Evolutionary conservation across 1,140 invertebrate species (phyloP).

Genomic region (silkworm (Bombyx mori)): DNA sequence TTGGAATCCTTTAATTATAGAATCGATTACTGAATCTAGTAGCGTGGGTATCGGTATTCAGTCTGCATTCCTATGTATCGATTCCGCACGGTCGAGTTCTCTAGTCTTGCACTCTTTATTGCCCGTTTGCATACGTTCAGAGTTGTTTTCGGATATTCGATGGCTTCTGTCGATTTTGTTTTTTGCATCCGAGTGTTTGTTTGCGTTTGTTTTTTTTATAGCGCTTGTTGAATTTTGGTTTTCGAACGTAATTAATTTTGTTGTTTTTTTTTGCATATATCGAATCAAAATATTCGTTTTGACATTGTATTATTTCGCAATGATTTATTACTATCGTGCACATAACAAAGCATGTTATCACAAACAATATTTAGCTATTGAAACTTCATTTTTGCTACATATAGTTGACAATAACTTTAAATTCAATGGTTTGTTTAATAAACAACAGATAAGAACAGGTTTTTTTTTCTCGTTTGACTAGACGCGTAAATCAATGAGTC

Average conservation of each 20-base stretch:
- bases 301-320: too few species aligned
- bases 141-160: slow-evolving; percentile 7
- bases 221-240: too few species aligned
- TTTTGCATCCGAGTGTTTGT: not conserved
- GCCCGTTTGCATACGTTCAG: slow-evolving; percentile 36
- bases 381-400: too few species aligned
- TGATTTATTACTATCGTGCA: too few species aligned
- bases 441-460: too few species aligned
- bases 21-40: slow-evolving; percentile 16
- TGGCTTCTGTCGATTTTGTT: not conserved
- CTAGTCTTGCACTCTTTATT: slow-evolving; percentile 58
- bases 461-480: too few species aligned
- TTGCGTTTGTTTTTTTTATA: slow-evolving; percentile 1
- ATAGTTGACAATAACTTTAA: too few species aligned
- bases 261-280: not conserved
- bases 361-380: too few species aligned
- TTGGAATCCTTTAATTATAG: not conserved
- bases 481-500: too few species aligned
- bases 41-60: slow-evolving; percentile 27
- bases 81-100: slow-evolving; percentile 37
- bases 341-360: too few species aligned
- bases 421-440: too few species aligned
- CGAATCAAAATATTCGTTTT: too few species aligned
- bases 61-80: slow-evolving; percentile 48
- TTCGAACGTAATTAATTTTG: not conserved